A percentile compares a stretch with the other conserved stretches of the same genome.
phyloP scores from a whole-genome alignment of 2,888 invertebrate genomes.

The Fragum whitleyi region DNA sequence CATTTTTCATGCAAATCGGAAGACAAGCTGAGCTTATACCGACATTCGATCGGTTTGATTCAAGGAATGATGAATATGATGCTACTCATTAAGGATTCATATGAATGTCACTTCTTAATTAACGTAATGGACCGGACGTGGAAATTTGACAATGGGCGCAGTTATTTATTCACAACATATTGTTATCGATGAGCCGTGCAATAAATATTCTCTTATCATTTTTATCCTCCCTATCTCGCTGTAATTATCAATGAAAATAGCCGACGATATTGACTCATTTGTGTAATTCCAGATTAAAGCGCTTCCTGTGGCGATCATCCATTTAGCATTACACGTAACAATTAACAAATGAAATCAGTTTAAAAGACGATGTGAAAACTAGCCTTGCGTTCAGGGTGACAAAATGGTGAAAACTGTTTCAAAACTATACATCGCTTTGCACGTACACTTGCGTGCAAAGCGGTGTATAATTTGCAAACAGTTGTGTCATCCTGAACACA shows the following conservation, averaged over 20 bases:
- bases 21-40: too few relatives aligned
- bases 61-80: too few relatives aligned
- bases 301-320: not conserved
- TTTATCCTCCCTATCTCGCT: not conserved
- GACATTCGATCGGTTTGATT: too few relatives aligned
- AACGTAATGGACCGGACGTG: not conserved
- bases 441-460: too few relatives aligned
- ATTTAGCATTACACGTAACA: not conserved
- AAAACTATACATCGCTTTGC: too few relatives aligned
- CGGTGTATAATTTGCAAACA: too few relatives aligned
- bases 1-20: too few relatives aligned
- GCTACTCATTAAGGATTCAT: not conserved
- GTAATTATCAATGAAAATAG: constrained; percentile 1
- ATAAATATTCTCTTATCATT: not conserved
- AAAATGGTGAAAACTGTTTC: too few relatives aligned
- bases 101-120: constrained; percentile 1
- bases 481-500: too few relatives aligned
- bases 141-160: not conserved
- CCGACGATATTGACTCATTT: constrained; percentile 1
- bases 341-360: too few relatives aligned
- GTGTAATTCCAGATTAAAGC: not conserved
- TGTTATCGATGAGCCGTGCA: not conserved
- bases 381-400: too few relatives aligned
- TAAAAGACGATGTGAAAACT: too few relatives aligned
- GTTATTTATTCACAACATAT: constrained; percentile 1